These are phyloP conservation scores for Balanococcus diminutus DNA, from an alignment of 2,888 invertebrate species.

Conservation along the genomic window DNA sequence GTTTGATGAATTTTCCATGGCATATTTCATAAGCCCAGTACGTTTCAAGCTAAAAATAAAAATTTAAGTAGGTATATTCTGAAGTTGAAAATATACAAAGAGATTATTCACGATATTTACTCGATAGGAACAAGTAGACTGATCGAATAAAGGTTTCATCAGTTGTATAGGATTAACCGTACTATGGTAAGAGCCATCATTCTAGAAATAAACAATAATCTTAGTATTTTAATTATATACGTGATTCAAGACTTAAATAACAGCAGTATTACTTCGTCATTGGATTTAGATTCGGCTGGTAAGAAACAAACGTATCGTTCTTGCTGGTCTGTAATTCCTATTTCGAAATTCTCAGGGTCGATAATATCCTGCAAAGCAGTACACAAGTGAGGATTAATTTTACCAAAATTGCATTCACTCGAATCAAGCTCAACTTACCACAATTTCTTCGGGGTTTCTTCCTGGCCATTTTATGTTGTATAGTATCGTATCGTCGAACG, in stretches of 20 bases:
- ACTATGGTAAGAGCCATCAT: conserved; percentile 68
- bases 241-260: too few species aligned
- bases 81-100: neutral
- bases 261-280: conserved; percentile 42
- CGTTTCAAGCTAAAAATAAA: conserved; percentile 70
- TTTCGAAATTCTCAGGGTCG: conserved; percentile 20
- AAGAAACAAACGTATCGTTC: conserved; percentile 84
- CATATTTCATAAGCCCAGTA: conserved; percentile 98
- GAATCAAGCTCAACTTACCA: conserved; percentile 46
- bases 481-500: conserved; percentile 79
- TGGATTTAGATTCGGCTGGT: conserved; percentile 65
- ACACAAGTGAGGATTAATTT: neutral
- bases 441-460: conserved; percentile 58
- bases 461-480: conserved; percentile 83
- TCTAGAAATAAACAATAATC: conserved; percentile 60
- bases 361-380: conserved; percentile 17
- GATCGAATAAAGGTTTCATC: conserved; percentile 75
- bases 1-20: conserved; percentile 87
- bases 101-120: too few species aligned
- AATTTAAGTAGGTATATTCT: too few species aligned
- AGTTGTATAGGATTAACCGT: conserved; percentile 81
- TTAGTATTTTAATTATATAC: neutral
- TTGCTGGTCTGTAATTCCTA: conserved; percentile 61
- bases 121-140: conserved; percentile 82
- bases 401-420: neutral